These are phyloP conservation scores for Protosalanx chinensis DNA, from an alignment of 2,797 vertebrate species.

Conservation along the genomic window DNA sequence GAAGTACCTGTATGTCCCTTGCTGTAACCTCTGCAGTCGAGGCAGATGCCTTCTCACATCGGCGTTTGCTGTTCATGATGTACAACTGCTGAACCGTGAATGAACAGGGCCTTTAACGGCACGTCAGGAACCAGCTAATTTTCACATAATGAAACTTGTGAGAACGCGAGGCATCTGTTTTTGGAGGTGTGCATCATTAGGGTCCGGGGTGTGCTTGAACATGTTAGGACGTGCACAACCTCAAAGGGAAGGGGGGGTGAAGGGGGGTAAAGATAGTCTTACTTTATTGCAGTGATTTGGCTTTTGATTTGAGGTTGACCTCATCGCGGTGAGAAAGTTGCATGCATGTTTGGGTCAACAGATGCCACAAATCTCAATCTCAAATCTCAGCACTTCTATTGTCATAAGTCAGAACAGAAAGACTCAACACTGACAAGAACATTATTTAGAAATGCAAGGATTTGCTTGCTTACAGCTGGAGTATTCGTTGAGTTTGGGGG, in stretches of 20 bases:
- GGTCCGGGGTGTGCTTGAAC: conserved; percentile 60
- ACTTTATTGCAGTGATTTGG: conserved; percentile 60
- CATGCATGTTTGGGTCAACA: conserved; percentile 36
- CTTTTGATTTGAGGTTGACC: conserved; percentile 57
- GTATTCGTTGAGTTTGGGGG: not conserved
- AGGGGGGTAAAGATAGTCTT: conserved; percentile 52
- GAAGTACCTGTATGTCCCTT: no score
- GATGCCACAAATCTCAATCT: conserved; percentile 16
- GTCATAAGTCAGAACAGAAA: conserved; percentile 16
- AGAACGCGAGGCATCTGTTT: conserved; percentile 62
- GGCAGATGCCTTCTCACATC: not conserved
- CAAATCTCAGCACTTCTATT: conserved; percentile 8
- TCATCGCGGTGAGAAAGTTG: conserved; percentile 40
- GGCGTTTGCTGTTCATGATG: not conserved
- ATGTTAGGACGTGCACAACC: conserved; percentile 47
- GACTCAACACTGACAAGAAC: not conserved
- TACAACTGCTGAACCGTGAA: conserved; percentile 18
- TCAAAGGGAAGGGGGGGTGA: conserved; percentile 50
- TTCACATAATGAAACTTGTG: no score
- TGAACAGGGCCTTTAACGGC: conserved; percentile 27
- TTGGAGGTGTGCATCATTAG: conserved; percentile 51
- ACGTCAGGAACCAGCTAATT: no score
- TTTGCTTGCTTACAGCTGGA: not conserved
- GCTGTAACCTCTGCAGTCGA: no score
- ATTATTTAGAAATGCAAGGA: not conserved